phyloP scores from a whole-genome alignment of 2,113 vertebrate species.

The Corydoras maculifer region DNA sequence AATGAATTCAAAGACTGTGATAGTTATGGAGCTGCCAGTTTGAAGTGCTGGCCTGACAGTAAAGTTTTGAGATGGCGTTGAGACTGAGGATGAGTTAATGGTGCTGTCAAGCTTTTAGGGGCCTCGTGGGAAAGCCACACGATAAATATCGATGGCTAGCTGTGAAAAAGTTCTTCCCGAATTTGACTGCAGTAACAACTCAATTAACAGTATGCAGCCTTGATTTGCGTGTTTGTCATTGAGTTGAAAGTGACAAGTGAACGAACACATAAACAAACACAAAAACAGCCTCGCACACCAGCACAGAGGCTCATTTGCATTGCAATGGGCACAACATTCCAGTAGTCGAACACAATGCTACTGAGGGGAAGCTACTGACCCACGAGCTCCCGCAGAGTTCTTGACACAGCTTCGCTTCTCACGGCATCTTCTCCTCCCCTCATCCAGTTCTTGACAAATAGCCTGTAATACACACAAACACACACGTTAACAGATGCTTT shows the following conservation, averaged over 20 bases:
- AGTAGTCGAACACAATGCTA: constrained; percentile 31
- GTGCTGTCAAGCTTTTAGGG: constrained; percentile 31
- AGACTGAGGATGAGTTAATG: constrained; percentile 37
- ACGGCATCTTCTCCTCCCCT: constrained; percentile 28
- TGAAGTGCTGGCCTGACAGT: background rate
- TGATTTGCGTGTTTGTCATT: constrained; percentile 40
- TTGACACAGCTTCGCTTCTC: constrained; percentile 42
- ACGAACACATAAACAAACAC: constrained; percentile 32
- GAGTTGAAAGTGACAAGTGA: constrained; percentile 40
- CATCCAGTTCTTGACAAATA: constrained; percentile 39
- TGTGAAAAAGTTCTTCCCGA: constrained; percentile 26
- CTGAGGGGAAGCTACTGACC: constrained; percentile 34
- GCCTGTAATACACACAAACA: constrained; percentile 9
- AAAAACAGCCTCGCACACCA: constrained; percentile 26
- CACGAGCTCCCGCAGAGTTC: constrained; percentile 38
- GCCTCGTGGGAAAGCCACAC: constrained; percentile 30
- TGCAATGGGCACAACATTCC: constrained; percentile 46
- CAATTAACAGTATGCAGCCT: constrained; percentile 28
- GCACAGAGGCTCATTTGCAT: constrained; percentile 43
- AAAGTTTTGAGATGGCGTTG: constrained; percentile 14
- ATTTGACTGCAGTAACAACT: constrained; percentile 25
- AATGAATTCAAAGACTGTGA: background rate
- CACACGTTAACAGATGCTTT: constrained; percentile 37
- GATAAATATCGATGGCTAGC: constrained; percentile 37
- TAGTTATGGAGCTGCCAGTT: constrained; percentile 8